Percentiles rank a stretch among this genome's conserved stretches.
Conservation (phyloP, 2,888 invertebrate genomes). For the Acronicta psi region DNA sequence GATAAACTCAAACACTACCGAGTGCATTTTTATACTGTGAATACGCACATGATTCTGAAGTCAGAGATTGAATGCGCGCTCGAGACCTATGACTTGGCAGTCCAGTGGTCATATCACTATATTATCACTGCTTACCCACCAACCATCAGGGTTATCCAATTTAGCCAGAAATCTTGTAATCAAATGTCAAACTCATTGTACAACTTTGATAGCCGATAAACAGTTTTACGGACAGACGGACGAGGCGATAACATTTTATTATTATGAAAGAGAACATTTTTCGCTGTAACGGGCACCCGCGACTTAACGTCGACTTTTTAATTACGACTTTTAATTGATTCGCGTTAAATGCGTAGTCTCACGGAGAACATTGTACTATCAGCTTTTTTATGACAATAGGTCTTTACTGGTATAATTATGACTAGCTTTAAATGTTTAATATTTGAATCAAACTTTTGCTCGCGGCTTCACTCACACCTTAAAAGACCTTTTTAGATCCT, state of each 20-base stretch:
- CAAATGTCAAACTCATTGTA: slow-evolving; percentile 34
- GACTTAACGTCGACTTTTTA: slow-evolving; percentile 51
- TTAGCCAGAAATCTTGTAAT: slow-evolving; percentile 9
- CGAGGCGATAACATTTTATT: slow-evolving; percentile 37
- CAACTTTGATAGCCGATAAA: slow-evolving; percentile 46
- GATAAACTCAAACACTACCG: too few species aligned
- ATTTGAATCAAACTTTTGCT: too few species aligned
- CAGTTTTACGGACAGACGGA: slow-evolving; percentile 47
- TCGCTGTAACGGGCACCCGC: slow-evolving; percentile 43
- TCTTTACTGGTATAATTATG: slow-evolving; percentile 8
- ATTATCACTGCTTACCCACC: too few species aligned
- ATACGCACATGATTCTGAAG: too few species aligned
- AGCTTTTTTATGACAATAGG: slow-evolving; percentile 32
- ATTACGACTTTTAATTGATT: slow-evolving; percentile 58
- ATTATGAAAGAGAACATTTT: slow-evolving; percentile 42
- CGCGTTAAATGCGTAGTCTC: slow-evolving; percentile 42
- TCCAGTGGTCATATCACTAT: too few species aligned
- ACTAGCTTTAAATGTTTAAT: slow-evolving; percentile 27
- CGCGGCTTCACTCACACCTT: too few species aligned
- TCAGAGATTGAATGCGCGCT: too few species aligned
- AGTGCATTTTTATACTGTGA: too few species aligned
- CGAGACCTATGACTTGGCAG: too few species aligned
- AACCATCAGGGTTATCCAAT: neutral
- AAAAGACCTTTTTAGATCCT: too few species aligned
- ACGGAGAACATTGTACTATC: slow-evolving; percentile 39